phyloP scores from a whole-genome alignment of 2,797 vertebrate species.

The Acrossocheilus fasciatus region DNA sequence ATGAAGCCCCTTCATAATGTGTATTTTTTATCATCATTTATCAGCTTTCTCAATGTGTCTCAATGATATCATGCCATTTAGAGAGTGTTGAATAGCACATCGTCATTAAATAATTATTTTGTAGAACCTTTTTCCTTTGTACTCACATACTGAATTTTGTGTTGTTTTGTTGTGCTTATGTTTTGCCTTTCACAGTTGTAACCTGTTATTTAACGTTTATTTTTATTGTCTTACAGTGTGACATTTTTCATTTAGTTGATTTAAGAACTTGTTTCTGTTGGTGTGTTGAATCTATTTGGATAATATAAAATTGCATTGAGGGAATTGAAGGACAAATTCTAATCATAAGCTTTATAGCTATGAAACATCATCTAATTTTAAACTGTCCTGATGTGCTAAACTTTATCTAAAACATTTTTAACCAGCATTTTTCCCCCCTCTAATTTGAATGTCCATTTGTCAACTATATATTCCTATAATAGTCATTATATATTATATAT shows the following conservation, averaged over 20 bases:
- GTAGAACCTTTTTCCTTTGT: neutral
- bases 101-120: neutral
- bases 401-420: neutral
- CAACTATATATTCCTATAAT: neutral
- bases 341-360: no score
- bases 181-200: neutral
- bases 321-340: neutral
- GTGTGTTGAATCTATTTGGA: neutral
- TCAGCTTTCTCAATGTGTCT: neutral
- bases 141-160: neutral
- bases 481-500: neutral
- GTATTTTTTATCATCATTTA: neutral
- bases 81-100: neutral
- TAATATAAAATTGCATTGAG: neutral
- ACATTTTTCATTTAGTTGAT: neutral
- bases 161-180: neutral
- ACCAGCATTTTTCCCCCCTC: neutral
- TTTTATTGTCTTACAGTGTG: neutral
- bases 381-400: neutral
- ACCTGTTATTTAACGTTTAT: neutral
- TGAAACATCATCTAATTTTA: no score
- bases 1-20: neutral
- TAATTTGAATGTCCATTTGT: neutral
- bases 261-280: neutral
- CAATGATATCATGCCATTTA: neutral